Percentiles rank a stretch among this genome's conserved stretches.
These are phyloP conservation scores for Ficedula albicollis DNA, from an alignment of 2,797 vertebrate genomes.

Conservation along the genomic window DNA sequence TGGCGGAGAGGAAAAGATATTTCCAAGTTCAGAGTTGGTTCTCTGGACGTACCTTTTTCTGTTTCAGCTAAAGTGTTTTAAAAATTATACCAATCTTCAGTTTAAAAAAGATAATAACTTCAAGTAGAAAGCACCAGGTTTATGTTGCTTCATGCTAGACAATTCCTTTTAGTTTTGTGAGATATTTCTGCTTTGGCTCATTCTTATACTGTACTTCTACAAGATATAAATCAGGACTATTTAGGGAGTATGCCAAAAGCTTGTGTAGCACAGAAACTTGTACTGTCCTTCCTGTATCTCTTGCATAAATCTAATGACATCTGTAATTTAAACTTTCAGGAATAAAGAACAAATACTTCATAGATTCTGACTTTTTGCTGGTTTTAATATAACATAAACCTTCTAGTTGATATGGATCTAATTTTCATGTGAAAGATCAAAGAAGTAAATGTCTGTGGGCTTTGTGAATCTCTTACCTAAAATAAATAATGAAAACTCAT, in stretches of 20 bases:
- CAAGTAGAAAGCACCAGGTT: not conserved
- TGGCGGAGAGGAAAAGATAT: not conserved
- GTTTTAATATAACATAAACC: not conserved
- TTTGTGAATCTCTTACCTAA: not conserved
- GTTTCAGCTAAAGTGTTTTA: not conserved
- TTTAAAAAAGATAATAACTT: not conserved
- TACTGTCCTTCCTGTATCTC: not conserved
- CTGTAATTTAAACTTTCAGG: not conserved
- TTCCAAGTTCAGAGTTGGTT: not conserved
- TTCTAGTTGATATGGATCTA: not conserved
- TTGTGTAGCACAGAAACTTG: not conserved
- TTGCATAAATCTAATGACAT: not conserved
- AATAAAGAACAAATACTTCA: not conserved
- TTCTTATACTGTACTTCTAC: not conserved
- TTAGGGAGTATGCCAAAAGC: not conserved
- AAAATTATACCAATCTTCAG: not conserved
- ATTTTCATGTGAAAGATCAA: conserved; percentile 11
- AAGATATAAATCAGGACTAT: not conserved
- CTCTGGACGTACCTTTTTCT: not conserved
- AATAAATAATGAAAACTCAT: not conserved
- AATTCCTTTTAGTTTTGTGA: not conserved
- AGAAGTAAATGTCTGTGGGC: not conserved
- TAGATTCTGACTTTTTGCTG: not conserved
- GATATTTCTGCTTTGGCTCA: not conserved
- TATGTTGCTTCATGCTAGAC: not conserved